Evolutionary conservation across 2,113 vertebrate species (phyloP).

Genomic region (Tachycineta bicolor): DNA sequence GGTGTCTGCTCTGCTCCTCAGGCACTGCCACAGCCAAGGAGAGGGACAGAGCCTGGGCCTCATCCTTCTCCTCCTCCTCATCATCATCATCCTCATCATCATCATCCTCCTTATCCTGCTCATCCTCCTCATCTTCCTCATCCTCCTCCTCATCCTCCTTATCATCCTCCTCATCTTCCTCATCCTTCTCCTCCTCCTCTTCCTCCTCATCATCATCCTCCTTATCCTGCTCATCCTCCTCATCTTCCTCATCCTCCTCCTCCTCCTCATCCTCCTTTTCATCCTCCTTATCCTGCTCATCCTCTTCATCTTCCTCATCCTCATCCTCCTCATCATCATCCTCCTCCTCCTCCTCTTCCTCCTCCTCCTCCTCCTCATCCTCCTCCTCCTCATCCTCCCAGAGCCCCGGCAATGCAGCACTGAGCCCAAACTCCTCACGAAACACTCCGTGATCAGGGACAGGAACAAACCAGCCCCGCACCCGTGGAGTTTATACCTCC

Average conservation of each 20-base stretch:
- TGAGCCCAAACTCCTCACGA: rapidly evolving
- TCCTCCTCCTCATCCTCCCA: rapidly evolving
- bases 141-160: background rate
- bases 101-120: background rate
- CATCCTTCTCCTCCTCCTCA: background rate
- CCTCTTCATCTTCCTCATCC: background rate
- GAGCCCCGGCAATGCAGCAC: background rate
- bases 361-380: rapidly evolving
- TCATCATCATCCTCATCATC: background rate
- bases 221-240: rapidly evolving
- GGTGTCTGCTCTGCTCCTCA: slow-evolving; percentile 53
- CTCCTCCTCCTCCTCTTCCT: background rate
- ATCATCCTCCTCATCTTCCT: background rate
- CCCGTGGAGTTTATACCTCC: rapidly evolving
- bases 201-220: background rate
- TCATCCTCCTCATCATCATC: background rate
- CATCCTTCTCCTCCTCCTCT: background rate
- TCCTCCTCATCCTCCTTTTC: background rate
- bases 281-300: background rate
- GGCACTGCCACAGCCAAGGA: background rate
- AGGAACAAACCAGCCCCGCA: background rate
- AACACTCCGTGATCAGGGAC: rapidly evolving
- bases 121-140: rapidly evolving
- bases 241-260: rapidly evolving
- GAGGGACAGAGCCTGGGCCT: slow-evolving; percentile 62